These are phyloP conservation scores for Eueides isabella DNA, from an alignment of 1,140 invertebrate genomes.

Conservation along the genomic window DNA sequence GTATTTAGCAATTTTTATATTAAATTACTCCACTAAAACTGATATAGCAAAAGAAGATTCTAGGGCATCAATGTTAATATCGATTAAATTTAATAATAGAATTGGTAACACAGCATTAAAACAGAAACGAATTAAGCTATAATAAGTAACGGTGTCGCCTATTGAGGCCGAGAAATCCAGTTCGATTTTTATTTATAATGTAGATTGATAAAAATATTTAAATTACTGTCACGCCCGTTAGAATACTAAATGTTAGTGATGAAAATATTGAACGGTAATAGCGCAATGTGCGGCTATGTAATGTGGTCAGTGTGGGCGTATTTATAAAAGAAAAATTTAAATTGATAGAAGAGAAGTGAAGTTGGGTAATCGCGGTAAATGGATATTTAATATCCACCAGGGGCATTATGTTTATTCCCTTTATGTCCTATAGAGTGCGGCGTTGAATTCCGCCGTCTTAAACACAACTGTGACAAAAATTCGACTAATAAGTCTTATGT, in stretches of 20 bases:
- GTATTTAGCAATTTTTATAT: background rate
- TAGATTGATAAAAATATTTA: conserved; percentile 30
- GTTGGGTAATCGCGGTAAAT: too few species aligned
- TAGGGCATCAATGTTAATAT: background rate
- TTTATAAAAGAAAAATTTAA: too few species aligned
- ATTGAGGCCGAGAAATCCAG: conserved; percentile 28
- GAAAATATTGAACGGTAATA: conserved; percentile 5
- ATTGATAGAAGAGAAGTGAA: too few species aligned
- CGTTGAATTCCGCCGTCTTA: too few species aligned
- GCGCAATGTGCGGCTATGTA: background rate
- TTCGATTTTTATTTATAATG: conserved; percentile 24
- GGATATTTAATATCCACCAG: too few species aligned
- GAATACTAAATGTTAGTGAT: conserved; percentile 12
- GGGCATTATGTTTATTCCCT: too few species aligned
- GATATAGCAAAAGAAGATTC: background rate
- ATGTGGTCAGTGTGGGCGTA: background rate
- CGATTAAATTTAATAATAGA: conserved; percentile 4
- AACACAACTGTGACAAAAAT: too few species aligned
- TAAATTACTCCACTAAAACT: background rate
- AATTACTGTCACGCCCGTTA: conserved; percentile 30
- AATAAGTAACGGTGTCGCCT: conserved; percentile 21
- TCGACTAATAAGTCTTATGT: too few species aligned
- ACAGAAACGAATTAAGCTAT: conserved; percentile 21
- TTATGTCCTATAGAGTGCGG: too few species aligned
- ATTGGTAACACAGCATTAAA: conserved; percentile 19